Evolutionary conservation across 2,113 vertebrate genomes (phyloP).

Genomic region (Ceyx margarethae): DNA sequence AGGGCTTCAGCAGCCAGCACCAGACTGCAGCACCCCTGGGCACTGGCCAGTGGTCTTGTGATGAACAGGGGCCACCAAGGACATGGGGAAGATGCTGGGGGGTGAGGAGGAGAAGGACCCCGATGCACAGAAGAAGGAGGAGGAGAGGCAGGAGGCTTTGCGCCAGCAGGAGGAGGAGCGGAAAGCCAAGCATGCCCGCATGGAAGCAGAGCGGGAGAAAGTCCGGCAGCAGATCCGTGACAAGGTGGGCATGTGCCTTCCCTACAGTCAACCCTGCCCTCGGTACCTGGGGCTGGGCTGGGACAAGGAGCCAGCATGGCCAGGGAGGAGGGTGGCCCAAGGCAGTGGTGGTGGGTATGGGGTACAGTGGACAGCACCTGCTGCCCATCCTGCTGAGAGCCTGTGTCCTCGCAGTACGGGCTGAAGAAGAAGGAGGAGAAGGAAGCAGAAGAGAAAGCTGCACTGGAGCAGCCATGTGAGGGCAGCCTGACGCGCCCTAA

Average conservation of each 20-base stretch:
- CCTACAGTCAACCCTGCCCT: background rate
- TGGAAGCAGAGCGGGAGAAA: slow-evolving; percentile 97
- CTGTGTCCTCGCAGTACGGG: slow-evolving; percentile 81
- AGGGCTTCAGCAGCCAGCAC: background rate
- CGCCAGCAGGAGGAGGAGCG: slow-evolving; percentile 96
- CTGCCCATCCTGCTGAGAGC: slow-evolving; percentile 3
- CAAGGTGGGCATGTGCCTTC: slow-evolving; percentile 80
- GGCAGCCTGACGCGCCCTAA: slow-evolving; percentile 95
- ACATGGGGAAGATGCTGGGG: slow-evolving; percentile 99
- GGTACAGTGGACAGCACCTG: background rate
- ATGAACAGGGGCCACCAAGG: slow-evolving; percentile 92
- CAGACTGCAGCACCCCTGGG: background rate
- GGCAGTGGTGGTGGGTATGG: background rate
- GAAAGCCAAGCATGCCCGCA: slow-evolving; percentile 92
- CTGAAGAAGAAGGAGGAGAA: slow-evolving; percentile 99
- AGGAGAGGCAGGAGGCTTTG: slow-evolving; percentile 94
- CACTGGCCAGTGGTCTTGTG: background rate
- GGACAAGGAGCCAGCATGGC: background rate
- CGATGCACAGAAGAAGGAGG: slow-evolving; percentile 94
- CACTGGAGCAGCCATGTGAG: slow-evolving; percentile 95
- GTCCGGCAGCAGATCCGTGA: slow-evolving; percentile 97
- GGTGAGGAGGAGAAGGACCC: slow-evolving; percentile 98
- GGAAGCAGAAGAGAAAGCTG: slow-evolving; percentile 96
- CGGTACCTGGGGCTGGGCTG: background rate
- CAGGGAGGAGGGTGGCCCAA: background rate